Conservation (phyloP, 2,113 vertebrate genomes). For the Mesembrinibis cayennensis region DNA sequence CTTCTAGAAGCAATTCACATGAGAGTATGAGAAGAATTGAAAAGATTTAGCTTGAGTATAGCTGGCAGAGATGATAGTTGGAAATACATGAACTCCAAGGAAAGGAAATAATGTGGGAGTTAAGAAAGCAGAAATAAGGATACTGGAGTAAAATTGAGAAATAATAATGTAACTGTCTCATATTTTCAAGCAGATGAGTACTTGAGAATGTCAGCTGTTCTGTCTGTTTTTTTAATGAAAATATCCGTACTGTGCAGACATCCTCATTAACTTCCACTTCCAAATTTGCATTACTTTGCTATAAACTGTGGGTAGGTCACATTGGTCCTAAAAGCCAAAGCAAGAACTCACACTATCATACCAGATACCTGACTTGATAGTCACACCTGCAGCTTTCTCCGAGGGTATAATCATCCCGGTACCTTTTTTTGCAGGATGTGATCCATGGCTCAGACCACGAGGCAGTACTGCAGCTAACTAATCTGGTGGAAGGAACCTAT, state of each 20-base stretch:
- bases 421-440: slow-evolving; percentile 76
- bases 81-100: not conserved
- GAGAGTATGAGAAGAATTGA: not conserved
- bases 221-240: not conserved
- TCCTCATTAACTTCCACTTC: not conserved
- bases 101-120: not conserved
- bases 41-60: not conserved
- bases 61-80: not conserved
- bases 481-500: slow-evolving; percentile 90
- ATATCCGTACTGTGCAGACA: not conserved
- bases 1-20: not conserved
- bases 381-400: not conserved
- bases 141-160: not conserved
- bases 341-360: not conserved
- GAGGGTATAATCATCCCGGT: not conserved
- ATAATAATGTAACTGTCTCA: not conserved
- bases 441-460: slow-evolving; percentile 79
- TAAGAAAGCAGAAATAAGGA: not conserved
- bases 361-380: not conserved
- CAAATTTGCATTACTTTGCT: not conserved
- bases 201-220: not conserved
- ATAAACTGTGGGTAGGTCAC: not conserved
- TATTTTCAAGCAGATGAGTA: not conserved
- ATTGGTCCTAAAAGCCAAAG: not conserved
- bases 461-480: slow-evolving; percentile 80